phyloP scores from a whole-genome alignment of 2,888 invertebrate genomes.

The Latrodectus hesperus region DNA sequence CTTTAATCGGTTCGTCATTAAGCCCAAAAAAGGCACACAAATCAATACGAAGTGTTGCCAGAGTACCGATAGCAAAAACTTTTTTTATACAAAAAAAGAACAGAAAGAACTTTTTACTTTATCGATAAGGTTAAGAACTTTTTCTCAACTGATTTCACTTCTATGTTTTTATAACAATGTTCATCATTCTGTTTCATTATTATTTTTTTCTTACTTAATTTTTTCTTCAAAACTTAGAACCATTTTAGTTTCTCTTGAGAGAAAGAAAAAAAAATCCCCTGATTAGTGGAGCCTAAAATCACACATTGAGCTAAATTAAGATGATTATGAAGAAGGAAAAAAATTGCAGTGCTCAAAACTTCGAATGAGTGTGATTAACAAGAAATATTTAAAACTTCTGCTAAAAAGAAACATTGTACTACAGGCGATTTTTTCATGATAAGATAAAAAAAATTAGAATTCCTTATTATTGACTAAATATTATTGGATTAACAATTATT shows the following conservation, averaged over 20 bases:
- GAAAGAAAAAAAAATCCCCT: conserved; percentile 12
- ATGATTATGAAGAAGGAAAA: conserved; percentile 55
- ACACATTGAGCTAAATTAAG: conserved; percentile 59
- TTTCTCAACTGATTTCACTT: conserved; percentile 7
- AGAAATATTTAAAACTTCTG: conserved; percentile 59
- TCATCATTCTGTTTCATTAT: neutral
- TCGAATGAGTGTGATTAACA: conserved; percentile 45
- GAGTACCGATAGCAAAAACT: neutral
- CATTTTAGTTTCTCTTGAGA: conserved; percentile 4
- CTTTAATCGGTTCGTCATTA: conserved; percentile 50
- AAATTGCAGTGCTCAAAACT: conserved; percentile 14
- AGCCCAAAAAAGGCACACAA: conserved; percentile 26
- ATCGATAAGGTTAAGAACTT: conserved; percentile 9
- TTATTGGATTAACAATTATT: conserved; percentile 67
- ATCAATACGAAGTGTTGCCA: conserved; percentile 4
- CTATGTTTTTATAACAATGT: neutral
- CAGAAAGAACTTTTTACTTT: conserved; percentile 8
- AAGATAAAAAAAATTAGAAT: conserved; percentile 21
- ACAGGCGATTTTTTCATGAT: conserved; percentile 14
- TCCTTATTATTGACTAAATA: conserved; percentile 62
- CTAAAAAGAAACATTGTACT: conserved; percentile 26
- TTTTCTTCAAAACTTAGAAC: neutral
- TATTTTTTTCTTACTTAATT: conserved; percentile 1
- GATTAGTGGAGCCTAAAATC: conserved; percentile 28
- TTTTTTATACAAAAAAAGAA: neutral